A percentile compares a stretch with the other conserved stretches of the same genome.
Conservation (phyloP, 1,140 invertebrate species). For the Microplitis demolitor region DNA sequence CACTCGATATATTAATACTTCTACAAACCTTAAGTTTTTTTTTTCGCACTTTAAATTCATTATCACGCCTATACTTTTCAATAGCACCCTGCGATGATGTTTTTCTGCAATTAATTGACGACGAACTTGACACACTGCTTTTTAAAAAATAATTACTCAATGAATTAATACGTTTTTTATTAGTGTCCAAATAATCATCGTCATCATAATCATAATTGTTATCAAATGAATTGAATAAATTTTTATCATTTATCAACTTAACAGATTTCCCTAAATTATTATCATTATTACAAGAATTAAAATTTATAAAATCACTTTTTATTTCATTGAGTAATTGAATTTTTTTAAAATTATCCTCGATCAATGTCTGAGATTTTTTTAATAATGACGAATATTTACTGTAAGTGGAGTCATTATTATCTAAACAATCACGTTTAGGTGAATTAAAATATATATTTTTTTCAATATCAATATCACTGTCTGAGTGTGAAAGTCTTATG, state of each 20-base stretch:
- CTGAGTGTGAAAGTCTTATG: background rate
- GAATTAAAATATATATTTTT: constrained; percentile 42
- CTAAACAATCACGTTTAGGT: background rate
- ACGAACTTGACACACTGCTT: constrained; percentile 3
- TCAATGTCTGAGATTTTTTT: constrained; percentile 28
- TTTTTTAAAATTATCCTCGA: constrained; percentile 27
- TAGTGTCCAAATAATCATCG: background rate
- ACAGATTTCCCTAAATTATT: background rate
- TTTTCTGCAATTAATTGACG: constrained; percentile 20
- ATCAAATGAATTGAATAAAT: background rate
- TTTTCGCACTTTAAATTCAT: background rate
- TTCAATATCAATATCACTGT: constrained; percentile 19
- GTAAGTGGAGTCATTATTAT: constrained; percentile 26
- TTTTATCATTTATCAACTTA: too few species aligned
- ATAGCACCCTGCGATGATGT: constrained; percentile 39
- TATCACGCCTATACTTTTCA: constrained; percentile 21
- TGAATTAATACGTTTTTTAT: constrained; percentile 31
- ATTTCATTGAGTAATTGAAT: constrained; percentile 16
- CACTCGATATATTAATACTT: constrained; percentile 19
- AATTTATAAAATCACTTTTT: background rate
- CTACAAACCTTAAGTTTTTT: background rate
- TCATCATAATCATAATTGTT: background rate
- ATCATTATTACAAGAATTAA: background rate
- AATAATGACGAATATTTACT: constrained; percentile 22
- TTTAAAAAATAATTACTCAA: constrained; percentile 32